phyloP scores from a whole-genome alignment of 2,888 invertebrate species.

The Trichopria drosophilae region DNA sequence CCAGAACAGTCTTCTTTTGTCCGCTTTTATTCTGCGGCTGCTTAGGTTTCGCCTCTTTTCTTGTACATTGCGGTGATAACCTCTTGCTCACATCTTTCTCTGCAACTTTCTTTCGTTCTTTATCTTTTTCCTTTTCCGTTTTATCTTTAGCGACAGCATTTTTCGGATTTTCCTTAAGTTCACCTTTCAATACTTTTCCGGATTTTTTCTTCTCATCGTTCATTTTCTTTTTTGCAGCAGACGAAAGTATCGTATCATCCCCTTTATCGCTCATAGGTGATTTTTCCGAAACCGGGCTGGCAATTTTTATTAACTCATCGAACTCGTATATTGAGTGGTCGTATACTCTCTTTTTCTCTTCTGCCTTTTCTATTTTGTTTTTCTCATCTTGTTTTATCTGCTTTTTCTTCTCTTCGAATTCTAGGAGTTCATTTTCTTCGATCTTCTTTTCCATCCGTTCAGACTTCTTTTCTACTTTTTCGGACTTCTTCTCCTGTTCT shows the following conservation, averaged over 20 bases:
- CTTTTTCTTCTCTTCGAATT: conserved; percentile 40
- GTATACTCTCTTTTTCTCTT: too few relatives aligned
- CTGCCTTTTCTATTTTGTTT: conserved; percentile 32
- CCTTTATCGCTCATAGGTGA: conserved; percentile 32
- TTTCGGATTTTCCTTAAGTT: conserved; percentile 46
- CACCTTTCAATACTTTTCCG: conserved; percentile 45
- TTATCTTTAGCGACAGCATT: conserved; percentile 48
- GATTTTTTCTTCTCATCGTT: conserved; percentile 52
- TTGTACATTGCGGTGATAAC: conserved; percentile 31
- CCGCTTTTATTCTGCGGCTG: conserved; percentile 44
- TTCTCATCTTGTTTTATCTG: conserved; percentile 35
- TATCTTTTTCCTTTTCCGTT: conserved; percentile 31
- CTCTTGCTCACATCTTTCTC: conserved; percentile 40
- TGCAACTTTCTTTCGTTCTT: conserved; percentile 47
- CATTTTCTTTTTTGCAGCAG: conserved; percentile 43
- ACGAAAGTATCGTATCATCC: conserved; percentile 29
- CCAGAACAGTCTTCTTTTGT: conserved; percentile 47
- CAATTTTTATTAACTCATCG: conserved; percentile 27
- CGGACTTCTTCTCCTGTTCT: conserved; percentile 42
- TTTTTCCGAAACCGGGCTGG: conserved; percentile 31
- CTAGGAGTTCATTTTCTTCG: conserved; percentile 38
- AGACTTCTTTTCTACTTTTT: conserved; percentile 39
- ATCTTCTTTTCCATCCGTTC: conserved; percentile 42
- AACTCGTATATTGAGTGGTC: too few relatives aligned
- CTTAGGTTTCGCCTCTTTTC: conserved; percentile 46